A percentile compares a stretch with the other conserved stretches of the same genome.
These are phyloP conservation scores for Rhynchonycteris naso DNA, from an alignment of 2,797 vertebrate genomes.

Conservation along the genomic window DNA sequence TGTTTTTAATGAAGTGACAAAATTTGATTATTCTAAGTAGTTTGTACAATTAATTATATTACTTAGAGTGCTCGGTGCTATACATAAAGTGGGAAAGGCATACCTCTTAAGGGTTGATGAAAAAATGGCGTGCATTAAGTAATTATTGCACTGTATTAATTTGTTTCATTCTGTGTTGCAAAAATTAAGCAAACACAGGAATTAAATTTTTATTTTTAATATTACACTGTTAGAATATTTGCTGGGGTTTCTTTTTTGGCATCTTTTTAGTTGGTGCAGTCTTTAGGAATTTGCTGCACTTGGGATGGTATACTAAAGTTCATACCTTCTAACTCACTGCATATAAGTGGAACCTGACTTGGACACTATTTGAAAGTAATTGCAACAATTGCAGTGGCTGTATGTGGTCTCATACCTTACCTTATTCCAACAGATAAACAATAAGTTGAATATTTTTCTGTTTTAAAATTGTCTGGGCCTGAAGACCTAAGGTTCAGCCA, in stretches of 20 bases:
- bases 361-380: neutral
- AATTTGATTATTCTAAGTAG: neutral
- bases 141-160: neutral
- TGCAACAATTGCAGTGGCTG: neutral
- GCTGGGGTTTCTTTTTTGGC: neutral
- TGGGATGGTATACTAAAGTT: neutral
- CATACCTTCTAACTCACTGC: neutral
- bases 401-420: neutral
- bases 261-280: neutral
- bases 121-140: neutral
- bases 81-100: neutral
- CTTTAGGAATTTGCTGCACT: neutral
- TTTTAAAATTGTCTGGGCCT: slow-evolving; percentile 4
- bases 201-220: neutral
- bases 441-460: neutral
- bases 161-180: slow-evolving; percentile 26
- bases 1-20: neutral
- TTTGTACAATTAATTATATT: neutral
- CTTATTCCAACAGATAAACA: neutral
- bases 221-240: neutral
- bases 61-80: neutral
- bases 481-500: neutral
- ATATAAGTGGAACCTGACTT: neutral
- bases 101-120: neutral
- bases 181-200: neutral